These are phyloP conservation scores for Musca domestica DNA, from an alignment of 1,140 invertebrate genomes.

Conservation along the genomic window DNA sequence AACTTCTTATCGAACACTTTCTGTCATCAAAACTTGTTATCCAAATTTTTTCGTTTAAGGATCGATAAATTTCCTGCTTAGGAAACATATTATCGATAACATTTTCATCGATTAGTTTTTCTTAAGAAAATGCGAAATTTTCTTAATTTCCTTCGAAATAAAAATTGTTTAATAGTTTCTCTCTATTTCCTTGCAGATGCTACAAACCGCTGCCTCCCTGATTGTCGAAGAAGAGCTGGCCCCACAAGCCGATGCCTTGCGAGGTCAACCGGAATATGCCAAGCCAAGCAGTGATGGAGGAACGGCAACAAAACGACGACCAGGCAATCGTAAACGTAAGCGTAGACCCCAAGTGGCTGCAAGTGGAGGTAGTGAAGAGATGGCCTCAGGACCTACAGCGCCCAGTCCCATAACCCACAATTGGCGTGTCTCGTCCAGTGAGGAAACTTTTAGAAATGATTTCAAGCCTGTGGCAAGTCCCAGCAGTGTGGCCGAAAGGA, in stretches of 20 bases:
- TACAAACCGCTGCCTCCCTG: conserved; percentile 46
- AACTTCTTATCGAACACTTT: too few relatives aligned
- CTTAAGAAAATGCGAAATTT: background rate
- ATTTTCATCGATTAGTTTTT: too few relatives aligned
- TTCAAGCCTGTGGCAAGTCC: conserved; percentile 30
- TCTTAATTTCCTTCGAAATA: too few relatives aligned
- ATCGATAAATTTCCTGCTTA: too few relatives aligned
- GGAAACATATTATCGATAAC: background rate
- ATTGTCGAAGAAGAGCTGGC: conserved; percentile 41
- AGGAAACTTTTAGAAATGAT: too few relatives aligned
- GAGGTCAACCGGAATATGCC: background rate
- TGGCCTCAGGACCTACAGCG: background rate
- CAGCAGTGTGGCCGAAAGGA: conserved; percentile 31
- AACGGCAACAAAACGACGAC: conserved; percentile 18
- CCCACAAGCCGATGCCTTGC: conserved; percentile 20
- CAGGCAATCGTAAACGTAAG: conserved; percentile 37
- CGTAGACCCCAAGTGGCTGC: conserved; percentile 37
- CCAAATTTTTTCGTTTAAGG: too few relatives aligned
- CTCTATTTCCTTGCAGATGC: conserved; percentile 32
- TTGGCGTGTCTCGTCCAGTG: conserved; percentile 35
- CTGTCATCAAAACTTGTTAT: too few relatives aligned
- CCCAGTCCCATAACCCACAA: conserved; percentile 20
- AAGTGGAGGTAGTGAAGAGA: background rate
- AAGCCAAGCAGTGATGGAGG: conserved; percentile 15
- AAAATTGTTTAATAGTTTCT: too few relatives aligned